phyloP scores from a whole-genome alignment of 2,888 invertebrate species.

The Spilosoma lubricipeda region DNA sequence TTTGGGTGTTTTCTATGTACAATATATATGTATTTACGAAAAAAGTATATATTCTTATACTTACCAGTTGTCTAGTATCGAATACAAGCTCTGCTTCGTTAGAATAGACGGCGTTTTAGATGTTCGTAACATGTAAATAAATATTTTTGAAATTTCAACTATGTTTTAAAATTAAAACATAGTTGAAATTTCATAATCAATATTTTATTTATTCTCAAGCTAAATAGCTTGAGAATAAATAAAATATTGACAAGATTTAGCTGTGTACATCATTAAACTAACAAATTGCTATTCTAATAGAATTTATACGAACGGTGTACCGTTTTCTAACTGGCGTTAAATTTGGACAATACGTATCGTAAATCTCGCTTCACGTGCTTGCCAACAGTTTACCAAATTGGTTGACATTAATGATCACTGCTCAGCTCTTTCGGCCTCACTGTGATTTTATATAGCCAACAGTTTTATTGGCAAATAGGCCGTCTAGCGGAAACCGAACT shows the following conservation, averaged over 20 bases:
- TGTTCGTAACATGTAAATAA: too few relatives aligned
- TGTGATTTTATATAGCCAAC: not conserved
- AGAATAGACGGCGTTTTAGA: too few relatives aligned
- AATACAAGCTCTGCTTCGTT: too few relatives aligned
- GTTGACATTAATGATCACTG: slow-evolving; percentile 1
- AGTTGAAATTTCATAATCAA: too few relatives aligned
- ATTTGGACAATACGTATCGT: not conserved
- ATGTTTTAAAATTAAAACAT: too few relatives aligned
- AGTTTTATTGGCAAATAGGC: not conserved
- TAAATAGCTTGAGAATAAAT: too few relatives aligned
- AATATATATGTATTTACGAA: too few relatives aligned
- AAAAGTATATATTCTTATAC: too few relatives aligned
- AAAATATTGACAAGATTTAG: not conserved
- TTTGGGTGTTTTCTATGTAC: too few relatives aligned
- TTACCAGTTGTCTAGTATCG: too few relatives aligned
- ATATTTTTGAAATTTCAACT: too few relatives aligned
- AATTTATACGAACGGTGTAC: not conserved
- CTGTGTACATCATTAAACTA: not conserved
- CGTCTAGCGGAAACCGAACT: not conserved
- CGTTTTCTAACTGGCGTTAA: not conserved
- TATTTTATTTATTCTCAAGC: too few relatives aligned
- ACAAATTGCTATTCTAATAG: not conserved
- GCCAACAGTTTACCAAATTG: not conserved
- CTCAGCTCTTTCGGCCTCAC: not conserved
- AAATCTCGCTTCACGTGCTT: slow-evolving; percentile 1